phyloP scores from a whole-genome alignment of 2,888 invertebrate genomes.

The Dynastes hyllus region DNA sequence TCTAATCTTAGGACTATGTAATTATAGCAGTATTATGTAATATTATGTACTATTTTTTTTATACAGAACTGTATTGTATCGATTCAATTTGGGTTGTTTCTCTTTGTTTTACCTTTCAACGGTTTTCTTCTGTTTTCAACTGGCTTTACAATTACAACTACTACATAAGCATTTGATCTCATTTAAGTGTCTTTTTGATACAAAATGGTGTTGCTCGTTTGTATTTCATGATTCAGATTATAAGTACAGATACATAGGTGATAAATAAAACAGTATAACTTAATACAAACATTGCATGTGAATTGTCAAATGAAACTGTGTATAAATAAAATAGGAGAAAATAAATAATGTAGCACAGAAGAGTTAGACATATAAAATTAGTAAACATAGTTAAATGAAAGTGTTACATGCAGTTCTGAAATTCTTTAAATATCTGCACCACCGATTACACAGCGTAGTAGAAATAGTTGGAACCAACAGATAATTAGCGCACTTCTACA shows the following conservation, averaged over 20 bases:
- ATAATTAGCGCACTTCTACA: too few relatives aligned
- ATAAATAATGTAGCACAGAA: slow-evolving; percentile 3
- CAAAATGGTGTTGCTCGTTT: slow-evolving; percentile 47
- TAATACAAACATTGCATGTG: slow-evolving; percentile 9
- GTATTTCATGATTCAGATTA: slow-evolving; percentile 39
- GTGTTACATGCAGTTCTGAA: slow-evolving; percentile 6
- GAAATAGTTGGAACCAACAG: too few relatives aligned
- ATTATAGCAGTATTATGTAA: slow-evolving; percentile 25
- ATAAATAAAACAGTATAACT: slow-evolving; percentile 28
- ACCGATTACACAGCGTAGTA: too few relatives aligned
- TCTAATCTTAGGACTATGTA: slow-evolving; percentile 48
- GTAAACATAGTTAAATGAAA: not conserved
- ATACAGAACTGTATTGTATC: slow-evolving; percentile 44
- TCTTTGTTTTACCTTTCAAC: slow-evolving; percentile 7
- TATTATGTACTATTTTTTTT: slow-evolving; percentile 35
- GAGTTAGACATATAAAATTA: not conserved
- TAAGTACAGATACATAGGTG: slow-evolving; percentile 26
- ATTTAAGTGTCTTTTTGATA: slow-evolving; percentile 50
- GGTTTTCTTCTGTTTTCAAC: slow-evolving; percentile 19
- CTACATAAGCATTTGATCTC: slow-evolving; percentile 32
- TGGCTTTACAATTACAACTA: slow-evolving; percentile 37
- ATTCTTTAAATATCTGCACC: not conserved
- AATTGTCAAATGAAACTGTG: slow-evolving; percentile 17
- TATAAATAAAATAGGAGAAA: not conserved
- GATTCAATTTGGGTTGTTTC: not conserved